A percentile compares a stretch with the other conserved stretches of the same genome.
phyloP scores from a whole-genome alignment of 2,113 vertebrate genomes.

The Sminthopsis crassicaudata region DNA sequence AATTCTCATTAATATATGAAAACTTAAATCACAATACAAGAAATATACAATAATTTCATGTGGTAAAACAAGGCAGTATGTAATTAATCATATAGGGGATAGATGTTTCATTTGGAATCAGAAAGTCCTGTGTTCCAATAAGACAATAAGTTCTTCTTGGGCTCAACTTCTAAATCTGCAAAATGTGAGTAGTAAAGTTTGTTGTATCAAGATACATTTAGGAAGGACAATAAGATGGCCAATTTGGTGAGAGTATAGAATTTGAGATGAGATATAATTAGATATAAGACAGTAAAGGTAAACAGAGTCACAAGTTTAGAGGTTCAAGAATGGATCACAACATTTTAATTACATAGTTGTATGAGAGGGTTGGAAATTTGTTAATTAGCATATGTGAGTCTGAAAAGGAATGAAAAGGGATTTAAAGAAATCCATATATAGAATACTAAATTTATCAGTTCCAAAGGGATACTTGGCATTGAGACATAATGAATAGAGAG shows the following conservation, averaged over 20 bases:
- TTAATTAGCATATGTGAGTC: neutral
- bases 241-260: neutral
- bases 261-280: neutral
- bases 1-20: neutral
- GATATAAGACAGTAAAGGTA: neutral
- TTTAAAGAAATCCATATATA: neutral
- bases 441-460: neutral
- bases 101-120: neutral
- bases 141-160: neutral
- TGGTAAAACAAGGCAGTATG: neutral
- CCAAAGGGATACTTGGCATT: neutral
- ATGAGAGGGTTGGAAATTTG: neutral
- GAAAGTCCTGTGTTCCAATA: neutral
- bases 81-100: neutral
- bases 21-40: neutral
- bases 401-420: neutral
- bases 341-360: neutral
- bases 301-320: neutral
- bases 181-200: neutral
- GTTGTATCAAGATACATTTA: neutral
- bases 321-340: neutral
- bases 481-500: neutral
- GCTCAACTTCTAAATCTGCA: neutral
- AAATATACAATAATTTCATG: neutral
- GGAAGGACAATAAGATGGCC: neutral